Evolutionary conservation across 2,113 vertebrate species (phyloP).

Genomic region (Uropsilus gracilis): DNA sequence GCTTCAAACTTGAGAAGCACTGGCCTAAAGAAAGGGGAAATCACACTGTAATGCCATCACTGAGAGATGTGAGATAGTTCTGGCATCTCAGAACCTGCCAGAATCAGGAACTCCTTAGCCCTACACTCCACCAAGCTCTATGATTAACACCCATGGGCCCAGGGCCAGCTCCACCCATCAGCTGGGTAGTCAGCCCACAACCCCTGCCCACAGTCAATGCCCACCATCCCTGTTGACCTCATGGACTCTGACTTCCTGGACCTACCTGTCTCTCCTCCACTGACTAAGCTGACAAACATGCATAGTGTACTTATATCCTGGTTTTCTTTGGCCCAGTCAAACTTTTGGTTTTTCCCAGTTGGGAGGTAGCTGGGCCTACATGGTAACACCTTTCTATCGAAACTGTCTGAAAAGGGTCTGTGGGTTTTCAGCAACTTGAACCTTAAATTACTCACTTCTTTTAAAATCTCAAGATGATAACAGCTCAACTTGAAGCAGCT

Average conservation of each 20-base stretch:
- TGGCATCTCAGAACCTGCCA: not conserved
- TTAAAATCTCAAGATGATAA: not conserved
- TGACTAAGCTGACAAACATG: not conserved
- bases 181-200: slow-evolving; percentile 48
- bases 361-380: not conserved
- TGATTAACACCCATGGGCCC: slow-evolving; percentile 51
- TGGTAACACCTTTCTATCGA: slow-evolving; percentile 20
- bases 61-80: not conserved
- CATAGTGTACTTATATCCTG: not conserved
- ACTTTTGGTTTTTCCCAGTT: not conserved
- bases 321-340: slow-evolving; percentile 15
- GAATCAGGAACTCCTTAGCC: not conserved
- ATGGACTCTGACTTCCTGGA: slow-evolving; percentile 22
- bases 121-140: not conserved
- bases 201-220: slow-evolving; percentile 29
- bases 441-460: not conserved
- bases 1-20: not conserved
- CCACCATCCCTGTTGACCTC: slow-evolving; percentile 19
- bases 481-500: slow-evolving; percentile 12
- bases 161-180: slow-evolving; percentile 36
- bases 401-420: not conserved
- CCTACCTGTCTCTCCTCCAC: not conserved
- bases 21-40: not conserved
- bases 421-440: slow-evolving; percentile 12
- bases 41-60: not conserved